phyloP scores from a whole-genome alignment of 1,140 invertebrate genomes.

The Eurosta solidaginis region DNA sequence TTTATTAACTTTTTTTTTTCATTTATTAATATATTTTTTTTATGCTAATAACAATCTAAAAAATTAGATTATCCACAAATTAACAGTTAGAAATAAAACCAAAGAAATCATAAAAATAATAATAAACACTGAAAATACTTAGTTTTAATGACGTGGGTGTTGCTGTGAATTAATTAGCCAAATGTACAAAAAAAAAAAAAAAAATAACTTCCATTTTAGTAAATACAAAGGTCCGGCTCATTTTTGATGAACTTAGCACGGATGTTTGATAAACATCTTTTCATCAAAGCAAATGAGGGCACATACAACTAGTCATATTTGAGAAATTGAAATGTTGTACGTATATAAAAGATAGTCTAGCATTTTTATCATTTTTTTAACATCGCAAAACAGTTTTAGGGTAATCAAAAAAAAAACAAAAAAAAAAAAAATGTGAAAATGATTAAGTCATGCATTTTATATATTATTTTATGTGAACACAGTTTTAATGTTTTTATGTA shows the following conservation, averaged over 20 bases:
- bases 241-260: neutral
- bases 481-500: neutral
- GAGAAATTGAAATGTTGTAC: neutral
- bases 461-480: neutral
- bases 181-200: too few relatives aligned
- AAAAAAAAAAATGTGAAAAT: too few relatives aligned
- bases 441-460: neutral
- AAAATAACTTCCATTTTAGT: too few relatives aligned
- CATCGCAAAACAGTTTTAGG: too few relatives aligned
- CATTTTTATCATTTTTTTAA: too few relatives aligned
- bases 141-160: slow-evolving; percentile 49
- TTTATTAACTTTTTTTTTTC: neutral
- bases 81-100: slow-evolving; percentile 47
- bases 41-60: neutral
- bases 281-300: too few relatives aligned
- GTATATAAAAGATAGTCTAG: too few relatives aligned
- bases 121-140: neutral
- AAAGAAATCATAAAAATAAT: slow-evolving; percentile 55
- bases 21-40: neutral
- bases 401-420: too few relatives aligned
- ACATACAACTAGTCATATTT: too few relatives aligned
- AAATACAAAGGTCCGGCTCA: too few relatives aligned
- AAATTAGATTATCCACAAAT: slow-evolving; percentile 22
- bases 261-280: neutral
- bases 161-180: slow-evolving; percentile 22